Base-by-base conservation (phyloP, 2,113 vertebrate genomes). In the Vidua chalybeata region DNA sequence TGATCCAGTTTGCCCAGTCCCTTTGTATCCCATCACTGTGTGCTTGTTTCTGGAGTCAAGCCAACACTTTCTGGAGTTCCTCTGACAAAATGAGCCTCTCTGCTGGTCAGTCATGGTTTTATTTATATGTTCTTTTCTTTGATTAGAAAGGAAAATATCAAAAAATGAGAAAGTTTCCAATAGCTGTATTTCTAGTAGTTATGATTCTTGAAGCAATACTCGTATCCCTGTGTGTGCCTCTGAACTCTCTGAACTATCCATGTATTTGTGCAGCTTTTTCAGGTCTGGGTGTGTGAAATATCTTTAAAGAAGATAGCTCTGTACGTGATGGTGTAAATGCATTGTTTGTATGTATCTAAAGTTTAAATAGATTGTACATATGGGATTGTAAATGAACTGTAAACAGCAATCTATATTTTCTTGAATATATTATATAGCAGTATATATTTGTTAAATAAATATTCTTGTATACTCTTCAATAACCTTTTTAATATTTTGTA, bases 341-440 rank as follows among this genome's bases (percentile, higher is more conserved):
- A 77, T 96, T 98, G 95, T 97, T 96, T 98, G 96, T 98, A 97
- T 97, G 97, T 97, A 96, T 97, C 97, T 97, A 97, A 96, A 97
- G 92, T 98, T 98, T 98, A 98, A 98, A 98, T 95, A 98, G 98
- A 97, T 91, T 99, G 98, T 98, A 99, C 97, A 99, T 98, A 98
- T 94, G 92, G 94, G 95, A 97, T 96, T 99, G 98, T 99, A 99
- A 99, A 99, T 99, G 97, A 98, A 98, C 96, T 98, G 98, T 98
- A 98, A 98, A 98, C 98, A 97, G 96, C 98, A 97, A 97, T 97
- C 96, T 98, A 97, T 98, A 98, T 98, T 98, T 98, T 98, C 98
- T 97, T 98, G 95, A 97, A 98, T 97, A 98, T 98, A 94, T 98
- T 97, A 97, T 97, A 98, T 97, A 98, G 98, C 98, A 96, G 97